Evolutionary conservation across 2,888 invertebrate genomes (phyloP), one percentile per base, ranked within the genome.

Genomic region (Chymomyza caudatula): DNA sequence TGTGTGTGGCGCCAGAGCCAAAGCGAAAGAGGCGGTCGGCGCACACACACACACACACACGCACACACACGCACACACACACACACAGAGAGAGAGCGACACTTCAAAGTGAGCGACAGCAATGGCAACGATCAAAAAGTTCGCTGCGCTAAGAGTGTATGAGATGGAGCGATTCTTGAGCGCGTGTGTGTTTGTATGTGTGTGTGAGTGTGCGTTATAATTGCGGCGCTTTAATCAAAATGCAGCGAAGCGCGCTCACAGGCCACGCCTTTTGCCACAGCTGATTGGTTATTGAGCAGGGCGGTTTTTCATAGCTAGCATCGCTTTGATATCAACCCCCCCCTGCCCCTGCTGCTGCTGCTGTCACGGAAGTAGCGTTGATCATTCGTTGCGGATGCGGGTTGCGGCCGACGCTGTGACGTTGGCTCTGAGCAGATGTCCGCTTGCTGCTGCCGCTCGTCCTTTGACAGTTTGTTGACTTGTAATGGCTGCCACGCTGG

Each of bases 71-170:
- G 29, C 23, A 60, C 11, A 61, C 55, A 61, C 11, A 54, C 55
- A 55, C 5, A 43, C n/a, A 20, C 43, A 20, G n/a, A n/a, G n/a
- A n/a, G n/a, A n/a, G n/a, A n/a, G n/a, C 54, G 23, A 20, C 20
- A 54, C 37, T 25, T 23, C 20, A 43, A 57, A 17, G 42, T 17
- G n/a, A 42, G 37, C 20, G 44, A 29, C 13, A 73, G 64, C 78
- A 79, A 88, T 88, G 89, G 88, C 89, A 89, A 85, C 88, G 88
- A 88, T 88, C 88, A 88, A 88, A 77, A 73, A 74, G 63, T 63
- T 73, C 44, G 29, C 42, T 37, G 13, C n/a, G 11, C 15, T 20
- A 15, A 19, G 51, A n/a, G 49, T 13, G 44, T 22, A 60, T 5
- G 60, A 56, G 64, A 17, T 51, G 55, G 69, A 20, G 51, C 58